Conservation (phyloP, 92 coral and sea anemone genomes). For the Epizoanthus ramosus region DNA sequence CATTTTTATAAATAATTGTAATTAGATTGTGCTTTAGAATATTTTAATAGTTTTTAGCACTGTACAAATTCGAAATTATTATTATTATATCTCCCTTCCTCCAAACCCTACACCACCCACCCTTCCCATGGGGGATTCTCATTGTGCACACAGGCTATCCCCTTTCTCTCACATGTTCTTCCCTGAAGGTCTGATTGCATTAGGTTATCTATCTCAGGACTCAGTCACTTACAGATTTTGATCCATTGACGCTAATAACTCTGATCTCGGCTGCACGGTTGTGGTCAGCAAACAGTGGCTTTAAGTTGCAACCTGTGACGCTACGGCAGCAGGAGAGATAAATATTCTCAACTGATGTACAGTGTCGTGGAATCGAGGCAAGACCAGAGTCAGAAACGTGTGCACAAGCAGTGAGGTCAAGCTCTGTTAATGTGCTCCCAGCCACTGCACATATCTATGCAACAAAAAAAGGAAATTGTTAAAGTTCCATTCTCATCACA, state of each 20-base stretch:
- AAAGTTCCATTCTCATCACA: too few relatives aligned
- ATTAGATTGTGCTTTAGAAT: too few relatives aligned
- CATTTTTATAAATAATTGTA: too few relatives aligned
- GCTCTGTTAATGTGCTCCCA: constrained; percentile 62
- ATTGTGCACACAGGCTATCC: too few relatives aligned
- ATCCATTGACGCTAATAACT: constrained; percentile 70
- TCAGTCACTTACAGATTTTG: constrained; percentile 80
- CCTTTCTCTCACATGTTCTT: too few relatives aligned
- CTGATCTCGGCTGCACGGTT: constrained; percentile 68
- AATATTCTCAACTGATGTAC: constrained; percentile 65
- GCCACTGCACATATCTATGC: constrained; percentile 67
- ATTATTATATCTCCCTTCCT: too few relatives aligned
- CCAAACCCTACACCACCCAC: too few relatives aligned
- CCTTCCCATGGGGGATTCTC: too few relatives aligned
- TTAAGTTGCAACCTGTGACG: constrained; percentile 69
- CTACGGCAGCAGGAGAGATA: constrained; percentile 75
- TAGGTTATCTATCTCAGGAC: neutral
- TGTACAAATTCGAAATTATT: too few relatives aligned
- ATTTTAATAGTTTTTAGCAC: too few relatives aligned
- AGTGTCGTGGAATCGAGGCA: constrained; percentile 70
- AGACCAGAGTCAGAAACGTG: constrained; percentile 74
- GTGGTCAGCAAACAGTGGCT: constrained; percentile 60
- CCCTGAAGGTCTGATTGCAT: too few relatives aligned
- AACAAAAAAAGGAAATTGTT: neutral
- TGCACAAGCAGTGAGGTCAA: constrained; percentile 79